Evolutionary conservation across 2,113 vertebrate species (phyloP), one percentile per base, ranked within the genome.

Genomic region (Clarias batrachus): DNA sequence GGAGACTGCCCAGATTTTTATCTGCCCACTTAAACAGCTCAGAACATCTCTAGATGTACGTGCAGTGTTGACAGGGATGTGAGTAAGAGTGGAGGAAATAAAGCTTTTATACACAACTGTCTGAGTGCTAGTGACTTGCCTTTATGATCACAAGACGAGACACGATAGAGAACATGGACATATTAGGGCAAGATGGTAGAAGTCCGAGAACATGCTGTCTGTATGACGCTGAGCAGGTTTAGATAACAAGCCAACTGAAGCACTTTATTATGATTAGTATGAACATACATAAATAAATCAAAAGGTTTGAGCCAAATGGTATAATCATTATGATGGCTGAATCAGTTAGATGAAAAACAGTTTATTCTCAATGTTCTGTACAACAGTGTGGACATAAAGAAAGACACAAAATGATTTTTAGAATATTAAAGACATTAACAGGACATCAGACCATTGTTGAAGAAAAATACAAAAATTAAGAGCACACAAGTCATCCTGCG

Each of bases 311-410:
- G 79, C 5, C 59, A 63, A 6, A 21, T 33, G 57, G 48, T 83
- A n/a, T 30, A 83, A 83, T 68, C 52, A 74, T 68, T 33, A 65
- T 48, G 21, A 63, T 54, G 59, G 68, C 79, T 65, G 27, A 76
- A 54, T 65, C 70, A 78, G 41, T 83, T 83, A 30, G 68, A 87
- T 79, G 90, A 91, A 90, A 90, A 89, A 87, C 79, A 68, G 89
- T 93, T 93, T 92, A 93, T 93, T 93, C 85, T 88, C 89, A 93
- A 92, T 87, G 85, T 89, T 89, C 86, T 92, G 90, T 92, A 92
- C 93, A 93, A 87, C 30, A 89, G 79, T 59, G 84, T 89, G 71
- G 90, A 91, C 89, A 91, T 86, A 87, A 23, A 86, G 87, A 86
- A 90, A 86, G 89, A 92, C 90, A 89, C 85, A 84, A 73, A 90